phyloP scores from a whole-genome alignment of 2,113 vertebrate genomes.

The Scophthalmus maximus region DNA sequence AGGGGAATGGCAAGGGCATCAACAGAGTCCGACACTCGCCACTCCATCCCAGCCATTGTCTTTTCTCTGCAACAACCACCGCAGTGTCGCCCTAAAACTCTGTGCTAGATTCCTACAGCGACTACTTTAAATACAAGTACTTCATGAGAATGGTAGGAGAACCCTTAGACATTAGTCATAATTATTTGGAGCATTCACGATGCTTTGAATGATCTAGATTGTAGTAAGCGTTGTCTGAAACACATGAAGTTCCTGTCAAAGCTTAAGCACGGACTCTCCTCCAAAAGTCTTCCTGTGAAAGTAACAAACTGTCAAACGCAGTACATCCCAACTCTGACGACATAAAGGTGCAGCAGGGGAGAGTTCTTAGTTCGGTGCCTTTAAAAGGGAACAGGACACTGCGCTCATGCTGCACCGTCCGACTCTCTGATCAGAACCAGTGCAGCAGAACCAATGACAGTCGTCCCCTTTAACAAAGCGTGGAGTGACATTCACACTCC shows the following conservation, averaged over 20 bases:
- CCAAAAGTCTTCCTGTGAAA: too few species aligned
- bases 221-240: too few species aligned
- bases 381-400: background rate
- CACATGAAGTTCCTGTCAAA: too few species aligned
- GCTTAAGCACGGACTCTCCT: too few species aligned
- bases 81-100: too few species aligned
- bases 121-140: background rate
- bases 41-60: background rate
- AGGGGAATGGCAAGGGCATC: conserved; percentile 23
- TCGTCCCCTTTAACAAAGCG: background rate
- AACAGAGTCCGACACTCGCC: background rate
- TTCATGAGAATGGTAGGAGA: too few species aligned
- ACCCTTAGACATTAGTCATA: too few species aligned
- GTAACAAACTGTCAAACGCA: conserved; percentile 1
- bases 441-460: conserved; percentile 1
- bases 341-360: background rate
- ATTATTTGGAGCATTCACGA: too few species aligned
- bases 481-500: conserved; percentile 1
- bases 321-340: background rate
- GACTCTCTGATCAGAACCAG: background rate
- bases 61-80: background rate
- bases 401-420: background rate
- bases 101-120: background rate
- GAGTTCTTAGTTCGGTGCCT: background rate
- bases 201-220: too few species aligned